Conservation (phyloP, 1,140 invertebrate genomes). For the Euura saliciscinereae region DNA sequence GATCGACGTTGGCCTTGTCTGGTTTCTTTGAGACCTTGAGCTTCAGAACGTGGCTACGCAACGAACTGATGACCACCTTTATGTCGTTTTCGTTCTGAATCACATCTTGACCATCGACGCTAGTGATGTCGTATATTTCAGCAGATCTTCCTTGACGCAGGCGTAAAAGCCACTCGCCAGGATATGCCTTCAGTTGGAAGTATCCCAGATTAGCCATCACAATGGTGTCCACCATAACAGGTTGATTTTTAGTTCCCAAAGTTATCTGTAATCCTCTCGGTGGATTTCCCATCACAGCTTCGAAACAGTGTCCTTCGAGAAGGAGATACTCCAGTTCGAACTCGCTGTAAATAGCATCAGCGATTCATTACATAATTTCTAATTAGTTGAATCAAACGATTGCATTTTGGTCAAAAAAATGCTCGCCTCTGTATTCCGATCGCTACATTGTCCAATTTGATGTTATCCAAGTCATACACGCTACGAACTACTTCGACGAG, state of each 20-base stretch:
- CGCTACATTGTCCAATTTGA: conserved; percentile 87
- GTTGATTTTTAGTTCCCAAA: conserved; percentile 82
- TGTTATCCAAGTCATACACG: conserved; percentile 98
- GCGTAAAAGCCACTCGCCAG: conserved; percentile 91
- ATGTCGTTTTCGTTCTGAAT: conserved; percentile 72
- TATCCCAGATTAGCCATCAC: conserved; percentile 99
- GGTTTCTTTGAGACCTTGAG: conserved; percentile 89
- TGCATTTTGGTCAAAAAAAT: neutral
- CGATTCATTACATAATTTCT: neutral
- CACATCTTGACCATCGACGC: conserved; percentile 60
- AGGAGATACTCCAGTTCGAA: conserved; percentile 80
- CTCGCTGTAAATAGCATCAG: conserved; percentile 61
- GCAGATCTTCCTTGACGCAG: conserved; percentile 89
- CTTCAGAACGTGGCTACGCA: conserved; percentile 90
- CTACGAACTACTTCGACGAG: conserved; percentile 93
- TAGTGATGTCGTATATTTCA: conserved; percentile 90
- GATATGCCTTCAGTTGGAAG: conserved; percentile 97
- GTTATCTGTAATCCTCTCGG: conserved; percentile 96
- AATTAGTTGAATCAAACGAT: too few relatives aligned
- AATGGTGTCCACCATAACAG: conserved; percentile 92
- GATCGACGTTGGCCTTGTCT: conserved; percentile 83
- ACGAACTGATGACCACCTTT: conserved; percentile 85
- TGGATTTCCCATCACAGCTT: conserved; percentile 87
- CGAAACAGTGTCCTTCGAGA: conserved; percentile 94
- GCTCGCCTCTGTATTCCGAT: conserved; percentile 71